Conservation (phyloP, 2,888 invertebrate genomes). For the Idaea biselata region DNA sequence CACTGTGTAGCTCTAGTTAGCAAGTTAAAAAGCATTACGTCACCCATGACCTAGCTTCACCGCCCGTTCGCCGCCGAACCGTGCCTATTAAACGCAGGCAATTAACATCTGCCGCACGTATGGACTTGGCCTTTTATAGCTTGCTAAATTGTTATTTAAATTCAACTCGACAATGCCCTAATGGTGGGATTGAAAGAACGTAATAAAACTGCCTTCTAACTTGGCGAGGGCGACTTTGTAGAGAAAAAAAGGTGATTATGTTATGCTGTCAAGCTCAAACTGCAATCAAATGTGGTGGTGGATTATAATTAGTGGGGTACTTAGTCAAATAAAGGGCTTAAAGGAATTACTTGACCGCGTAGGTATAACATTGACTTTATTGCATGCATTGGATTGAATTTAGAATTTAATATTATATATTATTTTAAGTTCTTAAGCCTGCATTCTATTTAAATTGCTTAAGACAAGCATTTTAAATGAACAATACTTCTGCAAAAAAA, state of each 20-base stretch:
- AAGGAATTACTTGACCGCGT: too few species aligned
- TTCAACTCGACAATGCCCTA: slow-evolving; percentile 38
- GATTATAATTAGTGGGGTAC: too few species aligned
- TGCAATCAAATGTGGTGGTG: too few species aligned
- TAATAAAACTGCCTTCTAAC: slow-evolving; percentile 23
- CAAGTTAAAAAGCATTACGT: slow-evolving; percentile 21
- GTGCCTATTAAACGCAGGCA: slow-evolving; percentile 56
- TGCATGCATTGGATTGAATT: too few species aligned
- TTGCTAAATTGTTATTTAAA: slow-evolving; percentile 70
- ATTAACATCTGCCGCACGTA: slow-evolving; percentile 67
- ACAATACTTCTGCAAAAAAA: too few species aligned
- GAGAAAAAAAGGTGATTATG: background rate
- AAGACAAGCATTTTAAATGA: too few species aligned
- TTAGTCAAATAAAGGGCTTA: too few species aligned
- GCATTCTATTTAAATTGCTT: too few species aligned
- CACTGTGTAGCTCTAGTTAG: background rate
- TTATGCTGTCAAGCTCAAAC: too few species aligned
- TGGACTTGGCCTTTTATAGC: slow-evolving; percentile 32
- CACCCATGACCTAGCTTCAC: slow-evolving; percentile 25
- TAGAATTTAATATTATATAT: too few species aligned
- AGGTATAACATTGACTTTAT: too few species aligned
- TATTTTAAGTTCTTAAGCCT: too few species aligned
- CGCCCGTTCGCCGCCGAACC: slow-evolving; percentile 26
- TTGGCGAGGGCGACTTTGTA: slow-evolving; percentile 1
- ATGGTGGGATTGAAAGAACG: slow-evolving; percentile 30